Conservation (phyloP, 1,140 invertebrate genomes). For the Bombus sibiricus region DNA sequence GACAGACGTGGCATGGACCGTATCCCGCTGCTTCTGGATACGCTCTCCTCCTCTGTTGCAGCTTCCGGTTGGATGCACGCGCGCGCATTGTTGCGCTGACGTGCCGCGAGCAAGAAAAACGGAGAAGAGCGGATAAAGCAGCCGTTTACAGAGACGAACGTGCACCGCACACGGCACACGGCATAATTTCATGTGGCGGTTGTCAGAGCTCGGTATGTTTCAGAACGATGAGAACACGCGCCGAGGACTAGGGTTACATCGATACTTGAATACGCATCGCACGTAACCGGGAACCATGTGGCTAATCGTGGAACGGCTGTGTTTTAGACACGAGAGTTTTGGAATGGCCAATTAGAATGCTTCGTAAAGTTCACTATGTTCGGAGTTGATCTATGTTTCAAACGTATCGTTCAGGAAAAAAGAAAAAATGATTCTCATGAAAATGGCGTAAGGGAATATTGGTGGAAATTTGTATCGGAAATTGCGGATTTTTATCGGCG, state of each 20-base stretch:
- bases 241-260: slow-evolving; percentile 4
- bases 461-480: slow-evolving; percentile 1
- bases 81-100: slow-evolving; percentile 56
- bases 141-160: slow-evolving; percentile 42
- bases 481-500: background rate
- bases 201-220: slow-evolving; percentile 18
- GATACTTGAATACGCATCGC: background rate
- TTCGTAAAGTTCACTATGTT: too few relatives aligned
- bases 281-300: slow-evolving; percentile 6
- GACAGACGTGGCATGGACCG: slow-evolving; percentile 3
- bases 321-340: background rate
- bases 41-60: background rate
- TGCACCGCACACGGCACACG: background rate
- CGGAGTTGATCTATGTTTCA: too few relatives aligned
- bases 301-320: background rate
- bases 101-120: slow-evolving; percentile 46
- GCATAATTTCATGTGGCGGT: slow-evolving; percentile 37
- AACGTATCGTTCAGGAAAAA: too few relatives aligned
- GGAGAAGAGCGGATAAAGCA: slow-evolving; percentile 38
- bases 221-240: background rate
- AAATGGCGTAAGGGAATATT: background rate
- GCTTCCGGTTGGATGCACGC: slow-evolving; percentile 55
- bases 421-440: background rate
- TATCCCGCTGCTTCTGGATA: background rate
- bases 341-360: background rate